Base-by-base conservation (phyloP, 2,113 vertebrate species). In the Tetrax tetrax region DNA sequence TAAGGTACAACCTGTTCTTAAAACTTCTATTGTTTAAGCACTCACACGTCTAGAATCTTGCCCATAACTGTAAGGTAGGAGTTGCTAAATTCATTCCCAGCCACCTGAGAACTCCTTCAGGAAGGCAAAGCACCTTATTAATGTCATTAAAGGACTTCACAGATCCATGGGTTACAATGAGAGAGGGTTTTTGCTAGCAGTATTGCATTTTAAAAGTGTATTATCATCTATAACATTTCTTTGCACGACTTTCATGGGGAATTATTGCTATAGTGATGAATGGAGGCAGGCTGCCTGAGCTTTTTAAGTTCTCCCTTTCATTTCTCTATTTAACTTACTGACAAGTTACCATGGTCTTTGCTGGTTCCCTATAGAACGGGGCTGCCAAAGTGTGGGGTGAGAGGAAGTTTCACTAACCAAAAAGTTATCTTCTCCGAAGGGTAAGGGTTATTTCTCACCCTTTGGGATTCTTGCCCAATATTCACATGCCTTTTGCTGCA, bases 201-300 rank as follows among this genome's bases (percentile, higher is more conserved):
- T 66, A 68, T 51, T 81, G 35, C 14, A 78, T 86, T 86, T 93
- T 66, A 81, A 53, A 94, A 86, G 23, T 71, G 27, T 35, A 37
- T 84, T 92, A 74, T 50, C 41, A 63, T 74, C 41, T 77, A 45
- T 83, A 93, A 28, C 20, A 45, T 69, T 88, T 90, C 17, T 97
- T 77, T 45, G 24, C 16, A 54, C 8, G 5, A 16, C 38, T 85
- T 90, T 77, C 28, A 14, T 3, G 7, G 50, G 41, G 28, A 86
- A 59, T 86, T 64, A 88, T 88, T 96, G 64, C 50, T 94, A 66
- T 43, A 92, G 71, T 75, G 88, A 70, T 93, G 59, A 81, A 66
- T 41, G 38, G 56, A 75, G 41, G 21, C 28, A 66, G 79, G 41
- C 51, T 90, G 50, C n/a, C 29, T 0, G 4, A 90, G 38, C 12